phyloP scores from a whole-genome alignment of 2,888 invertebrate genomes.

The Smittia sp. region DNA sequence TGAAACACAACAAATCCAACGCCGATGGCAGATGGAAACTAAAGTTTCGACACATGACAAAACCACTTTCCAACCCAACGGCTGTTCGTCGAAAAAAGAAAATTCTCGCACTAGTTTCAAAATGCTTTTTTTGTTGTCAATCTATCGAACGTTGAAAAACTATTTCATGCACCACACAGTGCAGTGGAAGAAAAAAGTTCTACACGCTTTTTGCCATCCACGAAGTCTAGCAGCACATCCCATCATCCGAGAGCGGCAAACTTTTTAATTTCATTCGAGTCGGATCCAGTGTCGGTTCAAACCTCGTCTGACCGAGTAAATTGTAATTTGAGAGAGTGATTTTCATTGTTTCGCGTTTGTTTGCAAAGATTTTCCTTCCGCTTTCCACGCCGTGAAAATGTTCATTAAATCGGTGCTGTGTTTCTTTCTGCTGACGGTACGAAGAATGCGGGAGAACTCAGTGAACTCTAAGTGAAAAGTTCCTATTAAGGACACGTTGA shows the following conservation, averaged over 20 bases:
- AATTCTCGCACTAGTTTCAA: not conserved
- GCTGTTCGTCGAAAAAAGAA: not conserved
- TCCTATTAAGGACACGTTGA: too few relatives aligned
- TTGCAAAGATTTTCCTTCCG: not conserved
- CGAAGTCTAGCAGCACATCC: not conserved
- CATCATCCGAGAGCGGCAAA: constrained; percentile 13
- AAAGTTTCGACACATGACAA: not conserved
- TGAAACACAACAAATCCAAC: not conserved
- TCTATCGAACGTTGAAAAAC: not conserved
- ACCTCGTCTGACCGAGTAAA: not conserved
- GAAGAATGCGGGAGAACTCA: not conserved
- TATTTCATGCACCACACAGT: constrained; percentile 1
- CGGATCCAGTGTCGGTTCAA: constrained; percentile 28
- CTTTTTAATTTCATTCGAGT: constrained; percentile 33
- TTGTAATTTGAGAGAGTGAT: not conserved
- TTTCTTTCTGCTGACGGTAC: not conserved
- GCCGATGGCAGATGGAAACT: not conserved
- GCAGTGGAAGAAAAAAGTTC: not conserved
- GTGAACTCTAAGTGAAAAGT: not conserved
- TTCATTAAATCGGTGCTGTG: not conserved
- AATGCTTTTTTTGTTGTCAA: not conserved
- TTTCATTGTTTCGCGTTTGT: not conserved
- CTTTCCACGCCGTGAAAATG: not conserved
- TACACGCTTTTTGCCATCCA: not conserved
- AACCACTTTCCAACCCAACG: not conserved